Conservation (phyloP, 2,888 invertebrate genomes). For the Morinoia aosen region DNA sequence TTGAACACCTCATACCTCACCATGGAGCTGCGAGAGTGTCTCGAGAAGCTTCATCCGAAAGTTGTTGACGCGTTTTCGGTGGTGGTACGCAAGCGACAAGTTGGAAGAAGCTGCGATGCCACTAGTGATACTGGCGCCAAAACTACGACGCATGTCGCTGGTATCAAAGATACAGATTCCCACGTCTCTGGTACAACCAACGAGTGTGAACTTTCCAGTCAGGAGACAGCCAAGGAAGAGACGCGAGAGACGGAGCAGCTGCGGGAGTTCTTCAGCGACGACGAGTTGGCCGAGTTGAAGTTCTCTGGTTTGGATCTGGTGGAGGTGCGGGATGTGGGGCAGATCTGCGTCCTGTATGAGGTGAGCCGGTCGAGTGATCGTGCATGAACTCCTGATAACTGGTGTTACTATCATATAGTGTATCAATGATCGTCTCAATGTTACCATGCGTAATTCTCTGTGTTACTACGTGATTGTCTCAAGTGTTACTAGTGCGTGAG, state of each 20-base stretch:
- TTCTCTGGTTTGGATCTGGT: not conserved
- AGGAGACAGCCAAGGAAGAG: not conserved
- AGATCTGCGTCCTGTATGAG: not conserved
- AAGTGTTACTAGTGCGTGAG: too few species aligned
- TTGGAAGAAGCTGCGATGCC: not conserved
- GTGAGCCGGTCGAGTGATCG: not conserved
- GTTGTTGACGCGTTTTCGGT: not conserved
- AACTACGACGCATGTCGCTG: not conserved
- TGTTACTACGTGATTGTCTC: too few species aligned
- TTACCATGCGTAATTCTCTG: too few species aligned
- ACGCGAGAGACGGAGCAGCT: not conserved
- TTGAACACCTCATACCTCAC: conserved; percentile 27
- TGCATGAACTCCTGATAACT: too few species aligned
- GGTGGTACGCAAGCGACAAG: not conserved
- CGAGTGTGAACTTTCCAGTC: not conserved
- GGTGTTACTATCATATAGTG: too few species aligned
- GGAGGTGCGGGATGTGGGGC: not conserved
- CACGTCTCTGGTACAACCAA: not conserved
- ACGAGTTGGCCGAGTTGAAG: not conserved
- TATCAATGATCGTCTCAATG: too few species aligned
- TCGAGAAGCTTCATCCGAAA: conserved; percentile 22
- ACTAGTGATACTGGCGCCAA: not conserved
- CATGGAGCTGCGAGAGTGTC: conserved; percentile 18
- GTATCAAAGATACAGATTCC: not conserved
- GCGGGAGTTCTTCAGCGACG: not conserved